phyloP scores from a whole-genome alignment of 2,888 invertebrate species.

The Dendrolimus houi region DNA sequence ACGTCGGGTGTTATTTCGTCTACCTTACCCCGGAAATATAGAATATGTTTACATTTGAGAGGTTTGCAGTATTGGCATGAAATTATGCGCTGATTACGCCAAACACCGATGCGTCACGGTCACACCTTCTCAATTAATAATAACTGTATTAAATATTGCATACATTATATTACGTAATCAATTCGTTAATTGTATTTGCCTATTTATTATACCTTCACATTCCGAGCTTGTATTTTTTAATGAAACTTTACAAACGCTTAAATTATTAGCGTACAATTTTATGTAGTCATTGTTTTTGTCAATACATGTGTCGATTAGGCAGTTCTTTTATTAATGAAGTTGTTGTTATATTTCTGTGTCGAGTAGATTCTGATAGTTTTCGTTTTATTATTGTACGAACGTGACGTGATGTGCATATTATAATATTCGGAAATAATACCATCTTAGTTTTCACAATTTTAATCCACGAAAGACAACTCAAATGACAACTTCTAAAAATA shows the following conservation, averaged over 20 bases:
- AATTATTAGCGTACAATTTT: not conserved
- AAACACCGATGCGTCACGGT: not conserved
- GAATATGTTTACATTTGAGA: conserved; percentile 19
- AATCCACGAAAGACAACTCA: no score
- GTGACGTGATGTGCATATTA: not conserved
- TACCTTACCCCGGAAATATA: conserved; percentile 22
- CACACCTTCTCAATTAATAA: not conserved
- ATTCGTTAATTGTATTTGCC: no score
- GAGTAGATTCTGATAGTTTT: not conserved
- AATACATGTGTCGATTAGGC: not conserved
- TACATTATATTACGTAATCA: not conserved
- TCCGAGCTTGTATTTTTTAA: no score
- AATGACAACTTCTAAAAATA: no score
- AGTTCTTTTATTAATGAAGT: not conserved
- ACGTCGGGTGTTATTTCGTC: conserved; percentile 28
- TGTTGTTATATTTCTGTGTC: not conserved
- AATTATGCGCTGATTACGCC: not conserved
- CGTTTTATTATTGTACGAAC: not conserved
- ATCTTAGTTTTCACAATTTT: no score
- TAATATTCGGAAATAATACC: no score
- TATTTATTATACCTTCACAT: no score
- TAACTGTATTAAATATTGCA: no score
- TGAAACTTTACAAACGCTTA: not conserved
- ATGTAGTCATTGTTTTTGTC: not conserved
- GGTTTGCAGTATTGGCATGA: conserved; percentile 12